Base-by-base conservation (phyloP, 2,113 vertebrate species). In the Vidua chalybeata region DNA sequence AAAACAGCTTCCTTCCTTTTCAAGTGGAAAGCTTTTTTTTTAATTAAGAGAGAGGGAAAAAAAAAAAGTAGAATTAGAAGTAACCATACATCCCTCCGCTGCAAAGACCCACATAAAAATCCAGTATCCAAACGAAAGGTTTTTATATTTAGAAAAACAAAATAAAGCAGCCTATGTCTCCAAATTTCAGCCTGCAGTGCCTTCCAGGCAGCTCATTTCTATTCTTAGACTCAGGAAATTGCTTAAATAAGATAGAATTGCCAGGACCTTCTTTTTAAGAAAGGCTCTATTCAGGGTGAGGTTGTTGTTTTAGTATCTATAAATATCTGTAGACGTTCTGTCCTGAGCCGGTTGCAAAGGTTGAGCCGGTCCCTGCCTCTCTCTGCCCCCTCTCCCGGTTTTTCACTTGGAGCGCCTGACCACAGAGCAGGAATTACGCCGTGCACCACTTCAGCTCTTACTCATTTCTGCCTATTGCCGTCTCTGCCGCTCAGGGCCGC, bases 211-310 rank as follows among this genome's bases (percentile, higher is more conserved):
- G 93, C 97, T 96, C 97, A 92, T 96, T 87, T 92, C 97, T 97
- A 97, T 97, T 97, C 97, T 96, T 90, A 97, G 97, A 97, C 96
- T 96, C 98, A 98, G 98, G 98, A 98, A 98, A 98, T 97, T 96
- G 97, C 98, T 97, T 90, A 95, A 97, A 97, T 93, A 93, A 97
- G 96, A 92, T 86, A 94, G 96, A 97, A 97, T 92, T 91, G 96
- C 96, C 96, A 97, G 95, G 97, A 96, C 90, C 93, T 96, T 95
- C 86, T 92, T 95, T 94, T 94, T 96, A 89, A 97, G 78, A 97
- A 97, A 97, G 94, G 95, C 96, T 96, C 96, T 95, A 94, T 84
- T 94, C 95, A 96, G 97, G 84, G 92, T 66, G 96, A 97, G 96
- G 88, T 81, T 89, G 94, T 55, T 88, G 92, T 30, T 91, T 78